A percentile compares a stretch with the other conserved stretches of the same genome.
Conservation (phyloP, 2,888 invertebrate genomes). For the Volucella bombylans region DNA sequence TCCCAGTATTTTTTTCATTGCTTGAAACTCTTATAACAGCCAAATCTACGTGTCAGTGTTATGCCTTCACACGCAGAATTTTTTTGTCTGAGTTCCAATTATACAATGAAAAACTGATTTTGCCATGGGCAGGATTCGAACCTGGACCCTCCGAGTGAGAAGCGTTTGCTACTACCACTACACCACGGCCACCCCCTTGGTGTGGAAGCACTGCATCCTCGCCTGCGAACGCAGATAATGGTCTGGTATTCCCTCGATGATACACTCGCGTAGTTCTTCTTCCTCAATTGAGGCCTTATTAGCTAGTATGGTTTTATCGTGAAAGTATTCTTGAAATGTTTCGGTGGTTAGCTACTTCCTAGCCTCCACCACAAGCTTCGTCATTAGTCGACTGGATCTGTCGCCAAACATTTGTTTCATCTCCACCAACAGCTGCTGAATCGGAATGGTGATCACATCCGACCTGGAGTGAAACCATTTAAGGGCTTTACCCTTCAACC, state of each 20-base stretch:
- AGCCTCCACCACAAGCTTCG: slow-evolving; percentile 14
- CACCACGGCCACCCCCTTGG: too few species aligned
- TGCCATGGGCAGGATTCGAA: too few species aligned
- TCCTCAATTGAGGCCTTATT: slow-evolving; percentile 34
- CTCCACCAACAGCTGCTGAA: slow-evolving; percentile 6
- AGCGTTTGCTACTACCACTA: too few species aligned
- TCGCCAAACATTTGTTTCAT: slow-evolving; percentile 24
- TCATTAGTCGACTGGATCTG: slow-evolving; percentile 21
- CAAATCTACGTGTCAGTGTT: too few species aligned
- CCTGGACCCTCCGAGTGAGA: too few species aligned
- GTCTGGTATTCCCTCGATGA: slow-evolving; percentile 44
- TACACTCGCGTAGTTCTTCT: slow-evolving; percentile 41
- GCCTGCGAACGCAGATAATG: slow-evolving; percentile 36
- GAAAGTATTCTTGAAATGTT: slow-evolving; percentile 20
- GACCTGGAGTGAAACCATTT: slow-evolving; percentile 26
- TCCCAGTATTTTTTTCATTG: too few species aligned
- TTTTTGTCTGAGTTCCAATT: too few species aligned
- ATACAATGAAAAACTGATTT: too few species aligned
- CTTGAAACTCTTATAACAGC: too few species aligned
- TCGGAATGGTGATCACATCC: slow-evolving; percentile 11
- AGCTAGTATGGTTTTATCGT: slow-evolving; percentile 28
- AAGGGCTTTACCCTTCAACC: too few species aligned
- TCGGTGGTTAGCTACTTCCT: too few species aligned
- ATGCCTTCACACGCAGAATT: too few species aligned
- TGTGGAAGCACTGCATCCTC: slow-evolving; percentile 41